Base-by-base conservation (phyloP, 2,113 vertebrate genomes). In the Seriola aureovittata region DNA sequence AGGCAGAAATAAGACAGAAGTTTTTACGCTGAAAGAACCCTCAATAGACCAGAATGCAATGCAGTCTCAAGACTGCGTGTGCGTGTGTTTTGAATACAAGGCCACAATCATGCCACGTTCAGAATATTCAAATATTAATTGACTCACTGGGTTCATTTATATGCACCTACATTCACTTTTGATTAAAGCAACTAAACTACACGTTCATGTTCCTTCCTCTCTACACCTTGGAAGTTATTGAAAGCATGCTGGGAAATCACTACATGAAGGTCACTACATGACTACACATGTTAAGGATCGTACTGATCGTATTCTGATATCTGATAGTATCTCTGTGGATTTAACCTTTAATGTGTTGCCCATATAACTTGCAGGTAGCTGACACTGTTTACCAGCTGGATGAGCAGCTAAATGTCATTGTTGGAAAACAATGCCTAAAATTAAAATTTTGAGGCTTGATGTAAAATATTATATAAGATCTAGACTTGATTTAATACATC, bases 201-300 rank as follows among this genome's bases (percentile, higher is more conserved):
- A 42, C 9, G 44, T 7, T 70, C 69, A 66, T n/a, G 55, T 46
- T 48, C 38, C 4, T 44, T 34, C 29, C 25, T 1, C 3, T 3
- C 9, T 44, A 8, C 63, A 2, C 23, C 2, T 4, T n/a, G 1
- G 17, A 78, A 5, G n/a, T 38, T 60, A 64, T 34, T 55, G 34
- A 81, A 42, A 10, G 57, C 9, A 67, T 64, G 64, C 68, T 78
- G 55, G 63, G 57, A 81, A 68, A 77, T 67, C 10, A 2, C 38
- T 55, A 40, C 25, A 65, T 48, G 16, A 64, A 55, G 29, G 40
- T 14, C 38, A 38, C 40, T 42, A 50, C 8, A 77, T 65, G 54
- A n/a, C 2, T 14, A n/a, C 34, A 19, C 19, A 50, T 50, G 4
- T 50, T 17, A 2, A 50, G 48, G 7, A 19, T 19, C 7, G 16